Evolutionary conservation across 2,888 invertebrate species (phyloP).

Genomic region (Eupithecia insigniata): DNA sequence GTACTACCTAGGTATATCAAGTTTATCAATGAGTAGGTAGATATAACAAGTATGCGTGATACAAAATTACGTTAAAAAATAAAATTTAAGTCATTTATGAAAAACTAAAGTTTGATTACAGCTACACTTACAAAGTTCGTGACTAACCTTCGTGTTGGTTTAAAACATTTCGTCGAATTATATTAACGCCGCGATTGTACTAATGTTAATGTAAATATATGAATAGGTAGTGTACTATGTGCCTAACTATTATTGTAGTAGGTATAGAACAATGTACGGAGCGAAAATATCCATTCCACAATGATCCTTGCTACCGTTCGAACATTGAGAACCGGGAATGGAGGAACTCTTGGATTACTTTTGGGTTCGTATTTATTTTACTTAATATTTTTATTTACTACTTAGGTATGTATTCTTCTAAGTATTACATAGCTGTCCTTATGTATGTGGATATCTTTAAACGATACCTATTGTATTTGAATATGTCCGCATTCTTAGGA

Average conservation of each 20-base stretch:
- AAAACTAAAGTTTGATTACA: slow-evolving; percentile 5
- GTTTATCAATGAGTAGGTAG: too few species aligned
- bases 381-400: not conserved
- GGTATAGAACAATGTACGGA: slow-evolving; percentile 40
- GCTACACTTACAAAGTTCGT: slow-evolving; percentile 18
- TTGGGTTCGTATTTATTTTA: slow-evolving; percentile 34
- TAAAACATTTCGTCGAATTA: slow-evolving; percentile 7
- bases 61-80: not conserved
- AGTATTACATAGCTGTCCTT: not conserved
- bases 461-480: not conserved
- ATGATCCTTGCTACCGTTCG: slow-evolving; percentile 37
- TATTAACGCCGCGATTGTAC: slow-evolving; percentile 12
- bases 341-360: slow-evolving; percentile 38
- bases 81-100: not conserved
- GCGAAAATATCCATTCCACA: slow-evolving; percentile 43
- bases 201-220: slow-evolving; percentile 8
- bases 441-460: not conserved
- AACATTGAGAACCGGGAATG: slow-evolving; percentile 31
- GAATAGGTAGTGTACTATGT: not conserved
- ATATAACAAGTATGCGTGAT: not conserved
- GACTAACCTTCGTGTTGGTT: slow-evolving; percentile 17
- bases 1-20: too few species aligned
- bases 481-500: not conserved
- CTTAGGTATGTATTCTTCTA: not conserved
- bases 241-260: not conserved